These are phyloP conservation scores for Nyctibius grandis DNA, from an alignment of 2,797 vertebrate genomes.

Conservation along the genomic window DNA sequence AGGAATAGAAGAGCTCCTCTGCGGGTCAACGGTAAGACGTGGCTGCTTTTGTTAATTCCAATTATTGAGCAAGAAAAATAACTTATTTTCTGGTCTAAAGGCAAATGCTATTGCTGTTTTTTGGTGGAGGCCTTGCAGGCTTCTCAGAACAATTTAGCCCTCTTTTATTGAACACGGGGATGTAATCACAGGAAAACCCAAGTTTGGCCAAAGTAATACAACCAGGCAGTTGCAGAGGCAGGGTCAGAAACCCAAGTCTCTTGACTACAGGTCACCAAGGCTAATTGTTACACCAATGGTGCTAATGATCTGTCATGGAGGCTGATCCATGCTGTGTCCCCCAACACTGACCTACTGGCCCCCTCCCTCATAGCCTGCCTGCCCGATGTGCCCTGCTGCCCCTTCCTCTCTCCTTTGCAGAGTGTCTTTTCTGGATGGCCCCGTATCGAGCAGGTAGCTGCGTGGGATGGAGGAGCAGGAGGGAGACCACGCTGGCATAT, in stretches of 20 bases:
- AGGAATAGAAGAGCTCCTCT: background rate
- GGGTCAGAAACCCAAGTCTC: background rate
- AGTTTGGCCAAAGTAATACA: background rate
- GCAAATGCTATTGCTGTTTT: background rate
- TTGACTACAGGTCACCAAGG: background rate
- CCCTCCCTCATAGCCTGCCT: fast-evolving
- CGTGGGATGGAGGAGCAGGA: background rate
- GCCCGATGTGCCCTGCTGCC: background rate
- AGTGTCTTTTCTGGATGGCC: slow-evolving; percentile 22
- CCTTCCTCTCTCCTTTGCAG: background rate
- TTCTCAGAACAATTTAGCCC: background rate
- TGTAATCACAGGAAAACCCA: background rate
- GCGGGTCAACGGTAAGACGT: fast-evolving
- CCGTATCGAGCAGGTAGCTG: background rate
- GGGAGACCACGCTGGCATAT: background rate
- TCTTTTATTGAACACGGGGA: fast-evolving
- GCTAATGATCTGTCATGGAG: background rate
- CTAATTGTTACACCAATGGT: background rate
- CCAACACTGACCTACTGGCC: background rate
- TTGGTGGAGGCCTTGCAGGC: background rate
- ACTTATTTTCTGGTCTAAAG: background rate
- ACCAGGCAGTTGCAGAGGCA: background rate
- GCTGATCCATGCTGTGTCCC: background rate
- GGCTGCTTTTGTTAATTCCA: background rate
- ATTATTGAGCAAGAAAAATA: fast-evolving